A percentile compares a stretch with the other conserved stretches of the same genome.
These are phyloP conservation scores for Pelodytes ibericus DNA, from an alignment of 2,797 vertebrate genomes.

Conservation along the genomic window DNA sequence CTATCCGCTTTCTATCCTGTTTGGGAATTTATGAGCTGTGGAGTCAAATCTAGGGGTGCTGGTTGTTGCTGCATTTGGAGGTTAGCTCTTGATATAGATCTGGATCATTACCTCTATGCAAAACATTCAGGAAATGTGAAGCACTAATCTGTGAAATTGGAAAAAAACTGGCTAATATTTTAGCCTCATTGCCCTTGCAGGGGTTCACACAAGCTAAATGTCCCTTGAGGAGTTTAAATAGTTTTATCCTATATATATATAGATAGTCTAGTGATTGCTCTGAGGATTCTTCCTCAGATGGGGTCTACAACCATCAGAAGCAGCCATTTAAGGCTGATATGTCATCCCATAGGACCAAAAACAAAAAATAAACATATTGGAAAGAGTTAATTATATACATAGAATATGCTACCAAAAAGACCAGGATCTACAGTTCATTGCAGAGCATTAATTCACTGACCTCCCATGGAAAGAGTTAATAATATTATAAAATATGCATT, in stretches of 20 bases:
- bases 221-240: constrained; percentile 31
- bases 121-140: constrained; percentile 29
- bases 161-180: constrained; percentile 50
- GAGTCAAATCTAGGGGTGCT: not conserved
- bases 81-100: constrained; percentile 32
- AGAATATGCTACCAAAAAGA: too few species aligned
- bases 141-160: constrained; percentile 48
- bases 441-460: not conserved
- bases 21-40: constrained; percentile 63
- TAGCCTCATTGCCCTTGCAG: constrained; percentile 38
- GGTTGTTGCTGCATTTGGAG: constrained; percentile 5
- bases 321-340: too few species aligned
- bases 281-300: not conserved
- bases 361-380: not conserved
- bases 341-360: too few species aligned
- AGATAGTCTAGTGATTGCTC: constrained; percentile 2
- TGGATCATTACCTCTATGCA: constrained; percentile 42
- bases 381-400: not conserved
- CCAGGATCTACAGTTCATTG: not conserved
- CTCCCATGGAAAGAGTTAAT: not conserved
- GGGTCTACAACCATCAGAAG: not conserved
- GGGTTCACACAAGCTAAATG: constrained; percentile 6
- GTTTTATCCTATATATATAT: not conserved
- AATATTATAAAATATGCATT: not conserved
- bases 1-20: constrained; percentile 57